phyloP scores from a whole-genome alignment of 1,140 invertebrate genomes.

The Hyles vespertilio region DNA sequence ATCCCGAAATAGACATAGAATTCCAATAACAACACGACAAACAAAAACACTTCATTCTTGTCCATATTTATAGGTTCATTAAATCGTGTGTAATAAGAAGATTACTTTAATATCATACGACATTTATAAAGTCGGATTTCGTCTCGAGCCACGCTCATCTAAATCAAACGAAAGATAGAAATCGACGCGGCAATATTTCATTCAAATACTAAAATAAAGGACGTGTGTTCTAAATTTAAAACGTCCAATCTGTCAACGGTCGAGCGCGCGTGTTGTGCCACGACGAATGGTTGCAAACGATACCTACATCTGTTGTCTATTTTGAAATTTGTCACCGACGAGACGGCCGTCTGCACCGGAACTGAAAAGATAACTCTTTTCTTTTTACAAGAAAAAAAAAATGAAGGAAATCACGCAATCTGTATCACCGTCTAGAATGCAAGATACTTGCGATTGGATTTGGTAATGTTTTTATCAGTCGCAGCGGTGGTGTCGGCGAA shows the following conservation, averaged over 20 bases:
- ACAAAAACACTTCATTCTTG: too few relatives aligned
- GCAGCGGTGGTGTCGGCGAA: conserved; percentile 22
- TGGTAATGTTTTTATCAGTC: conserved; percentile 43
- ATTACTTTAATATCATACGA: too few relatives aligned
- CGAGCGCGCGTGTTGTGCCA: conserved; percentile 63
- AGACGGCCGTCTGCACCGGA: conserved; percentile 57
- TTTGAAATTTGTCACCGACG: conserved; percentile 63
- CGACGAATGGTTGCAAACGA: conserved; percentile 64
- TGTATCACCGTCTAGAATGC: conserved; percentile 17
- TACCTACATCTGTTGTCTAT: conserved; percentile 69
- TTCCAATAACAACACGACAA: too few relatives aligned
- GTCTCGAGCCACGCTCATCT: conserved; percentile 3
- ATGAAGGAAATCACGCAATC: conserved; percentile 34
- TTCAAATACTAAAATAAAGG: conserved; percentile 62
- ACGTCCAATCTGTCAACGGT: conserved; percentile 70
- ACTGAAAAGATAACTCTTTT: conserved; percentile 53
- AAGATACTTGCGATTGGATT: conserved; percentile 18
- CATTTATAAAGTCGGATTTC: background rate
- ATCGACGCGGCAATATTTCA: conserved; percentile 64
- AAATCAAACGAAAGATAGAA: conserved; percentile 28
- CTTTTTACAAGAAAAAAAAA: conserved; percentile 43
- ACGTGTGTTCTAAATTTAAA: conserved; percentile 63
- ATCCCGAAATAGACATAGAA: too few relatives aligned
- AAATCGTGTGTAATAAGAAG: too few relatives aligned
- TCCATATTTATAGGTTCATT: too few relatives aligned